A percentile compares a stretch with the other conserved stretches of the same genome.
Conservation (phyloP, 92 coral and sea anemone species). For the Scolanthus callimorphus region DNA sequence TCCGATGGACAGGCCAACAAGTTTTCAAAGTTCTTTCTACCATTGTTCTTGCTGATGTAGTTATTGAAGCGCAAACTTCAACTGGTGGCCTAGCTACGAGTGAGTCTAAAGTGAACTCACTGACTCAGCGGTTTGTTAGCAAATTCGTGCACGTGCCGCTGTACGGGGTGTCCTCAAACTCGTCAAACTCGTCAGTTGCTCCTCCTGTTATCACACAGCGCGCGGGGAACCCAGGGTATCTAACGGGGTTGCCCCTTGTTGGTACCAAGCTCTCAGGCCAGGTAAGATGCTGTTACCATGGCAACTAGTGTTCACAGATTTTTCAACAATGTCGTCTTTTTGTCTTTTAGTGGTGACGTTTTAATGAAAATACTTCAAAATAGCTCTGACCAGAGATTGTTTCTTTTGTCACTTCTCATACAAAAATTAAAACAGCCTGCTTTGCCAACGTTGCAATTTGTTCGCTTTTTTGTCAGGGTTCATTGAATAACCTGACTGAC, state of each 20-base stretch:
- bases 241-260: conserved; percentile 67
- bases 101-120: conserved; percentile 15
- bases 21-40: conserved; percentile 53
- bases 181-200: conserved; percentile 13
- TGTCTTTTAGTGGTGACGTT: too few species aligned
- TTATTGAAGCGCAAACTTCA: conserved; percentile 14
- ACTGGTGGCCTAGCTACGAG: conserved; percentile 34
- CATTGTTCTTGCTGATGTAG: conserved; percentile 60
- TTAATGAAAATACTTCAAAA: too few species aligned
- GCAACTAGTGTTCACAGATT: too few species aligned
- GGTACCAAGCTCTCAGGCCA: conserved; percentile 7
- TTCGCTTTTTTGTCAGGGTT: too few species aligned
- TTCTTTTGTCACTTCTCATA: too few species aligned
- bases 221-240: conserved; percentile 95
- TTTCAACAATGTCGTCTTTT: too few species aligned
- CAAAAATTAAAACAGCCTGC: too few species aligned
- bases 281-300: too few species aligned
- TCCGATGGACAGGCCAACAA: conserved; percentile 60
- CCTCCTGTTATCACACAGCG: conserved; percentile 37
- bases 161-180: background rate
- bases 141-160: conserved; percentile 51
- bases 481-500: too few species aligned
- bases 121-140: conserved; percentile 64
- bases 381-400: too few species aligned
- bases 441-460: too few species aligned